phyloP scores from a whole-genome alignment of 2,797 vertebrate genomes.

The Sebastes variabilis region DNA sequence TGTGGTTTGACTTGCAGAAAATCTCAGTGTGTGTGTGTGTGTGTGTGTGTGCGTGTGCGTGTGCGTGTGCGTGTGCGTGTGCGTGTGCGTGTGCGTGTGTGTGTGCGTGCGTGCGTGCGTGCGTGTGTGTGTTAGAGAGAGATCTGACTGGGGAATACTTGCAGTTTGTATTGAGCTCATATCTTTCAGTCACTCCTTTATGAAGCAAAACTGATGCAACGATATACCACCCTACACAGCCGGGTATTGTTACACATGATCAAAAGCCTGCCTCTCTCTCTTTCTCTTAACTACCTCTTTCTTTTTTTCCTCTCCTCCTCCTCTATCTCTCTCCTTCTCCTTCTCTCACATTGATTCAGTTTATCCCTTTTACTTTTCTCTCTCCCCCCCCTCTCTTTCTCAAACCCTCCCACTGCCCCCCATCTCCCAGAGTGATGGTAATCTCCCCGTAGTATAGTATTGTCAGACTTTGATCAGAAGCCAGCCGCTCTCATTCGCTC shows the following conservation, averaged over 20 bases:
- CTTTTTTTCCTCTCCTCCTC: neutral
- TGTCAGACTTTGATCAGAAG: conserved; percentile 71
- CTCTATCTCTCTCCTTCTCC: neutral
- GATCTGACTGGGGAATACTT: conserved; percentile 27
- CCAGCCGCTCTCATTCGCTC: conserved; percentile 47
- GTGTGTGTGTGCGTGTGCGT: too few species aligned
- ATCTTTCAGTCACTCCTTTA: conserved; percentile 52
- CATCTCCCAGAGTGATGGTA: conserved; percentile 41
- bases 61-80: too few species aligned
- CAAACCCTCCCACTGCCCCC: conserved; percentile 7
- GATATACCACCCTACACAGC: conserved; percentile 26
- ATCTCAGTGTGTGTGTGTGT: neutral
- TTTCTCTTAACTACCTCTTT: conserved; percentile 47
- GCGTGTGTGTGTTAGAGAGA: neutral
- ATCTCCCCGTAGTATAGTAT: conserved; percentile 56
- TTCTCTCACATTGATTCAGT: conserved; percentile 52
- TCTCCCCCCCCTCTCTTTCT: conserved; percentile 27
- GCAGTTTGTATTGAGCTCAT: conserved; percentile 42
- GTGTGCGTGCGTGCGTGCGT: too few species aligned
- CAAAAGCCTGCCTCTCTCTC: conserved; percentile 51
- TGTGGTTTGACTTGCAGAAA: conserved; percentile 17
- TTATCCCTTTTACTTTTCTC: conserved; percentile 41
- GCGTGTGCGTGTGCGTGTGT: too few species aligned
- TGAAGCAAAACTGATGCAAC: conserved; percentile 72
- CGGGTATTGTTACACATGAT: conserved; percentile 59